These are phyloP conservation scores for Eudasyphora cyanicolor DNA, from an alignment of 2,888 invertebrate genomes.

Conservation along the genomic window DNA sequence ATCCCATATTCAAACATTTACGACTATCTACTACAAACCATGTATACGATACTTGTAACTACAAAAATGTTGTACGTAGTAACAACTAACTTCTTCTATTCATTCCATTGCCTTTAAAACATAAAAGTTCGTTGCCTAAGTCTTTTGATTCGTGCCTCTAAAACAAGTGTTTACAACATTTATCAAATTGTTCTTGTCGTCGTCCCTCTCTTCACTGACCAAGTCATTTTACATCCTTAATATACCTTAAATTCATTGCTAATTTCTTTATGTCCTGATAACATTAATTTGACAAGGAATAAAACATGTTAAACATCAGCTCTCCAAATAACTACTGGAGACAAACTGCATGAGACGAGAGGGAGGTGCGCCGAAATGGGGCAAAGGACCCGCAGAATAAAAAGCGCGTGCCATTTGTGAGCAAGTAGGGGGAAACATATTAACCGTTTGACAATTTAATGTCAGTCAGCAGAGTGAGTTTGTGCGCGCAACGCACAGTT, in stretches of 20 bases:
- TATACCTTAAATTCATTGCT: conserved; percentile 53
- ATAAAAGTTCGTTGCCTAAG: conserved; percentile 38
- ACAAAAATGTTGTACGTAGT: no score
- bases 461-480: conserved; percentile 65
- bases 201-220: conserved; percentile 19
- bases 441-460: conserved; percentile 78
- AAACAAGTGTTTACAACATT: neutral
- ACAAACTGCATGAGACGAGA: no score
- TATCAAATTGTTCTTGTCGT: conserved; percentile 3
- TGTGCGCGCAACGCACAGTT: no score
- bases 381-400: conserved; percentile 53
- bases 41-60: no score
- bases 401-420: conserved; percentile 60
- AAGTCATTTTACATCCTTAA: conserved; percentile 54
- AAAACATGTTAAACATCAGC: conserved; percentile 62
- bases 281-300: conserved; percentile 64
- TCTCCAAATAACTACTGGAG: conserved; percentile 33
- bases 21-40: no score
- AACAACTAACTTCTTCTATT: no score
- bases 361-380: conserved; percentile 1
- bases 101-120: no score
- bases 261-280: conserved; percentile 58
- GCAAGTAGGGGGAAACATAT: conserved; percentile 59
- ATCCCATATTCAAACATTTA: no score
- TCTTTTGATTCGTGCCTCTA: conserved; percentile 29